Conservation (phyloP, 2,888 invertebrate genomes). For the Hydraecia micacea region DNA sequence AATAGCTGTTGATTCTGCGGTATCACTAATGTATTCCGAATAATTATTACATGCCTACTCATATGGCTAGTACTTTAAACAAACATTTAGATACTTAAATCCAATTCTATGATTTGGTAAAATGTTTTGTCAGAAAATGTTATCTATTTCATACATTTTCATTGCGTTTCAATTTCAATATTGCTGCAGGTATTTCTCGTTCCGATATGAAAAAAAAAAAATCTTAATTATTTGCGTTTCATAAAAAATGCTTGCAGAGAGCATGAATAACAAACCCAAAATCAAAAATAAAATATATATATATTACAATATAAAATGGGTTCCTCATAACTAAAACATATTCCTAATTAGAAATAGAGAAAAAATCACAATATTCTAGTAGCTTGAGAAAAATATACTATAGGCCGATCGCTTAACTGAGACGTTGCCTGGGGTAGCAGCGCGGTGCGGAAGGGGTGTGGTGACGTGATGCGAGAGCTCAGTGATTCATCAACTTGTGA, state of each 20-base stretch:
- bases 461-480: too few relatives aligned
- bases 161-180: not conserved
- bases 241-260: not conserved
- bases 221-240: not conserved
- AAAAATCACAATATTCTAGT: not conserved
- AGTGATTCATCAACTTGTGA: too few relatives aligned
- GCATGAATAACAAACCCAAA: not conserved
- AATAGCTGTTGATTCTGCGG: conserved; percentile 51
- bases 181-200: not conserved
- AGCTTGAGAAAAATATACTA: not conserved
- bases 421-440: too few relatives aligned
- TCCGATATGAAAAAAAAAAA: not conserved
- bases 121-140: not conserved
- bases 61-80: not conserved
- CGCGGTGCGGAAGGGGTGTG: too few relatives aligned
- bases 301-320: not conserved
- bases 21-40: conserved; percentile 38
- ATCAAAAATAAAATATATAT: not conserved
- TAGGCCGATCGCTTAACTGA: not conserved
- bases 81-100: not conserved
- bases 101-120: not conserved
- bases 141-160: not conserved
- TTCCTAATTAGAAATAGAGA: not conserved
- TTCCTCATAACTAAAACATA: not conserved
- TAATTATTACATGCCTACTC: conserved; percentile 11